Evolutionary conservation across 2,888 invertebrate species (phyloP), one percentile per base, ranked within the genome.

Genomic region (Euphydryas editha): DNA sequence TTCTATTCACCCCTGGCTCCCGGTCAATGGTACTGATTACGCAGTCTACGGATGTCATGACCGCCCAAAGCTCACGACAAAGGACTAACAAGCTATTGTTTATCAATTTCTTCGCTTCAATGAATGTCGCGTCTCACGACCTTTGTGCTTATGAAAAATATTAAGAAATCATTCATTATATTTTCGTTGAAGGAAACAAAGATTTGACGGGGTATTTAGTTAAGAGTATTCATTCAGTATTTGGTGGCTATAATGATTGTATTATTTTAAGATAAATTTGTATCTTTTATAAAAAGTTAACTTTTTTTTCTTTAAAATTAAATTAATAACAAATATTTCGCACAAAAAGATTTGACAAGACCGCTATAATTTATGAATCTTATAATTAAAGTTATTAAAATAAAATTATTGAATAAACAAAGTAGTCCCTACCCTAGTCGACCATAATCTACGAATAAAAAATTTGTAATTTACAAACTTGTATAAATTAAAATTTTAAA

Each of bases 31-130:
- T 82, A 82, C 80, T 83, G 85, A 88, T 86, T 82, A 79, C 80
- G 73, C 76, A 81, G 81, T 88, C 89, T 84, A 78, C 78, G 79
- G 89, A 88, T 87, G 88, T 89, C 86, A 85, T 81, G 81, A 79
- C 76, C 64, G 72, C 81, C 81, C 82, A 81, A 85, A 76, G 80
- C 81, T 83, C 86, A 84, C 85, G 86, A 87, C 87, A 88, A 87
- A 85, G 81, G 82, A 78, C 83, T 89, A 88, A 90, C 90, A 89
- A 88, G 84, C 83, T 76, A 90, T 91, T 92, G 91, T 90, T 81
- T 85, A 82, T 80, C 80, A 81, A 81, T 80, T 73, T 68, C 70
- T 70, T 65, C 73, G 72, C 73, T 66, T 72, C 68, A 71, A 72
- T 73, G 73, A 73, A 72, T 59, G 61, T 61, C 56, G 42, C 59